Conservation (phyloP, 1,140 invertebrate genomes). For the Tetramorium parvispinum region DNA sequence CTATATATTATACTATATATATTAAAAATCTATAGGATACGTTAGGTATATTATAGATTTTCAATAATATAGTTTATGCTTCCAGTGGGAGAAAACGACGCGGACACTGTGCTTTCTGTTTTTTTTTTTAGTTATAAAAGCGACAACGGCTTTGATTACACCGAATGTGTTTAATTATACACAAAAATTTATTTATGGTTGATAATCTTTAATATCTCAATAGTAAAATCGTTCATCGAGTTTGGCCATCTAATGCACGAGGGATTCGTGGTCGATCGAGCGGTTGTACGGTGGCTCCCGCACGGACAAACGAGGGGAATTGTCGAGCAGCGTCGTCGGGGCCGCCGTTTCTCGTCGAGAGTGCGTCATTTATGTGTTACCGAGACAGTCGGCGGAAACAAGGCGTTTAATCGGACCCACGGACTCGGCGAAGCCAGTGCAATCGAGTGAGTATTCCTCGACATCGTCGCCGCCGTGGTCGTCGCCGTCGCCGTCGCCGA, state of each 20-base stretch:
- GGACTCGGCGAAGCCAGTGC: neutral
- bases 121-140: too few species aligned
- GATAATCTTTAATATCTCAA: too few species aligned
- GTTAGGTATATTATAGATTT: too few species aligned
- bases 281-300: constrained; percentile 59
- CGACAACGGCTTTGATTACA: too few species aligned
- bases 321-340: constrained; percentile 71
- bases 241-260: constrained; percentile 26
- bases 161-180: too few species aligned
- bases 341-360: constrained; percentile 53
- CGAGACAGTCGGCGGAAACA: constrained; percentile 16
- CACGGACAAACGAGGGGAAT: neutral
- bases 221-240: neutral
- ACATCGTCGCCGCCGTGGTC: neutral
- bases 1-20: too few species aligned
- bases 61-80: too few species aligned
- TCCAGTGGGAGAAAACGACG: too few species aligned
- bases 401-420: constrained; percentile 21
- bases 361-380: constrained; percentile 65
- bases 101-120: too few species aligned
- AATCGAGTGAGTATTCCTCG: constrained; percentile 64
- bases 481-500: neutral
- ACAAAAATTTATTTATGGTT: too few species aligned
- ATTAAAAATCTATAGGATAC: too few species aligned
- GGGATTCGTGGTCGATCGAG: constrained; percentile 61